These are phyloP conservation scores for Tenthredo notha DNA, from an alignment of 2,888 invertebrate species.

Conservation along the genomic window DNA sequence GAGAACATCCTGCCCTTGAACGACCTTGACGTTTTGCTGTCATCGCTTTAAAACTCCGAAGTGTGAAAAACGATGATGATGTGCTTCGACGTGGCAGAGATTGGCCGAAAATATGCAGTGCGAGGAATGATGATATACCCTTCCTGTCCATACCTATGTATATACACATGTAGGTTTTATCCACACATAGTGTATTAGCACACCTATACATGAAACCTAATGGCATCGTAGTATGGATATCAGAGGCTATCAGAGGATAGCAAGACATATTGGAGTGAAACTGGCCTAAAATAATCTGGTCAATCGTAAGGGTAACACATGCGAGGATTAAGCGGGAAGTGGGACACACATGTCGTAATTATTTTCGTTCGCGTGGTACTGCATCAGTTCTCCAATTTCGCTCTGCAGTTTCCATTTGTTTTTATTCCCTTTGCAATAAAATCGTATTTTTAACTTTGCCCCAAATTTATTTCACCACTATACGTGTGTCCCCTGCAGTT, in stretches of 20 bases:
- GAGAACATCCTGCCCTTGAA: not conserved
- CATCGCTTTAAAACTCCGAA: constrained; percentile 3
- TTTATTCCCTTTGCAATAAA: constrained; percentile 2
- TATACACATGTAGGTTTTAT: not conserved
- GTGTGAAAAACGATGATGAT: not conserved
- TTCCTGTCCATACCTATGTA: too few relatives aligned
- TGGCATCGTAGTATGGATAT: constrained; percentile 4
- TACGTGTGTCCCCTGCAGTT: not conserved
- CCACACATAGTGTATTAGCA: not conserved
- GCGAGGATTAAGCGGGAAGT: constrained; percentile 59
- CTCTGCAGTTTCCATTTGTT: not conserved
- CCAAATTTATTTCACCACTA: constrained; percentile 2
- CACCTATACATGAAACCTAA: not conserved
- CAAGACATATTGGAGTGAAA: not conserved
- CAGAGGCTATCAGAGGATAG: not conserved
- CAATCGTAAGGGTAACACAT: constrained; percentile 56
- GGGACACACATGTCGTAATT: constrained; percentile 64
- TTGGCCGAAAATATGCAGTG: not conserved
- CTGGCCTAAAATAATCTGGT: constrained; percentile 25
- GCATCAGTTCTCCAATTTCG: constrained; percentile 47
- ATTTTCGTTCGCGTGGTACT: constrained; percentile 60
- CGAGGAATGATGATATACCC: not conserved
- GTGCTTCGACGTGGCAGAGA: not conserved
- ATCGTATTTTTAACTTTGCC: constrained; percentile 28
- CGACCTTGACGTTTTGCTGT: constrained; percentile 23